Evolutionary conservation across 2,888 invertebrate genomes (phyloP).

Genomic region (Tethea ocularis): DNA sequence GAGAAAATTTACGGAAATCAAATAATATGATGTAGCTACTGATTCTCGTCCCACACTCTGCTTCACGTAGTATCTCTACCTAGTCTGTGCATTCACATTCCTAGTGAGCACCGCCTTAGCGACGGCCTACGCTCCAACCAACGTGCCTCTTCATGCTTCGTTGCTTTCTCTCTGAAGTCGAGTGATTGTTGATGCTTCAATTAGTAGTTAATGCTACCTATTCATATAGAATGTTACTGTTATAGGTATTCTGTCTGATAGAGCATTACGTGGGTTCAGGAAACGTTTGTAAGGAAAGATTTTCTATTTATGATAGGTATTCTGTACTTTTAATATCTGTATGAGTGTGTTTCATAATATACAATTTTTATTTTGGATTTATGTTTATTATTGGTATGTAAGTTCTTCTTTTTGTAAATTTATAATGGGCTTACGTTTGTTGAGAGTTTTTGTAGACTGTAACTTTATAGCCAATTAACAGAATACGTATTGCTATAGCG

Average conservation of each 20-base stretch:
- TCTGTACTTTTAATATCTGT: too few species aligned
- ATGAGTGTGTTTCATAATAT: not conserved
- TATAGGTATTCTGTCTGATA: not conserved
- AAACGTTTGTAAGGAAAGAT: not conserved
- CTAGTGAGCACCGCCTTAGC: constrained; percentile 11
- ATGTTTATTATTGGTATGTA: too few species aligned
- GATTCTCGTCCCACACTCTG: not conserved
- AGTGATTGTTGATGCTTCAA: constrained; percentile 50
- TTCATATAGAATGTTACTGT: not conserved
- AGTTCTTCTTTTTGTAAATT: too few species aligned
- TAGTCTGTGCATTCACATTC: too few species aligned
- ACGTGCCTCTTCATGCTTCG: constrained; percentile 43
- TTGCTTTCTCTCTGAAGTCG: constrained; percentile 36
- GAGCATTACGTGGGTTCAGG: not conserved
- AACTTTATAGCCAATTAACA: not conserved
- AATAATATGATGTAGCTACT: not conserved
- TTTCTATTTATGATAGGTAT: too few species aligned
- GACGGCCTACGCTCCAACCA: constrained; percentile 42
- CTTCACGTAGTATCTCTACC: too few species aligned
- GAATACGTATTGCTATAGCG: too few species aligned
- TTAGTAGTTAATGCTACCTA: constrained; percentile 5
- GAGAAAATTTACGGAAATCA: not conserved
- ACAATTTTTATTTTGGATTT: too few species aligned
- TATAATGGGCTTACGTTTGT: too few species aligned
- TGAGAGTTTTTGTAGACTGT: not conserved